Conservation (phyloP, 2,113 vertebrate species). For the Pica pica region DNA sequence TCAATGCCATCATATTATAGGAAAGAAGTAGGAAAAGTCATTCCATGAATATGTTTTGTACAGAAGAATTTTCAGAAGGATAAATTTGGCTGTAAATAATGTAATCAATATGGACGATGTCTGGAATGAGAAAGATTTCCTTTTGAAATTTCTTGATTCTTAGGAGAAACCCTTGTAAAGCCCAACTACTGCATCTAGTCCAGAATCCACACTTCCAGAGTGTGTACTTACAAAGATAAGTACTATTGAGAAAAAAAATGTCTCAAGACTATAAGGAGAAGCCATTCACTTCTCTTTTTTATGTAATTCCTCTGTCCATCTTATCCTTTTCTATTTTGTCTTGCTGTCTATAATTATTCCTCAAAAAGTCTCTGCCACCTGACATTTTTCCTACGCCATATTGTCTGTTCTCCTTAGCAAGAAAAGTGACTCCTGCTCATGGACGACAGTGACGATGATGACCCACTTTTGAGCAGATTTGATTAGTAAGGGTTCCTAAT, state of each 20-base stretch:
- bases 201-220: not conserved
- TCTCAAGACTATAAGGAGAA: not conserved
- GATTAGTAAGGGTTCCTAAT: not conserved
- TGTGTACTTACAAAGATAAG: not conserved
- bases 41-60: not conserved
- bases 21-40: not conserved
- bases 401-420: not conserved
- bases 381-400: not conserved
- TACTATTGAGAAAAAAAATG: not conserved
- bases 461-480: not conserved
- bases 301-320: not conserved
- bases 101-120: not conserved
- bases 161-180: not conserved
- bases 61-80: not conserved
- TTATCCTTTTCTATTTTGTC: not conserved
- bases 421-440: not conserved
- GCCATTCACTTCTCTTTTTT: not conserved
- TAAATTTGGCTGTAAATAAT: not conserved
- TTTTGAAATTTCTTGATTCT: not conserved
- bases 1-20: not conserved
- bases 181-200: not conserved
- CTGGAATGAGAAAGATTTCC: not conserved
- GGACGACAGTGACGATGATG: not conserved
- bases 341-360: not conserved
- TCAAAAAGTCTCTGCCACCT: not conserved